Conservation (phyloP, 2,888 invertebrate genomes). For the Andrena bicolor region DNA sequence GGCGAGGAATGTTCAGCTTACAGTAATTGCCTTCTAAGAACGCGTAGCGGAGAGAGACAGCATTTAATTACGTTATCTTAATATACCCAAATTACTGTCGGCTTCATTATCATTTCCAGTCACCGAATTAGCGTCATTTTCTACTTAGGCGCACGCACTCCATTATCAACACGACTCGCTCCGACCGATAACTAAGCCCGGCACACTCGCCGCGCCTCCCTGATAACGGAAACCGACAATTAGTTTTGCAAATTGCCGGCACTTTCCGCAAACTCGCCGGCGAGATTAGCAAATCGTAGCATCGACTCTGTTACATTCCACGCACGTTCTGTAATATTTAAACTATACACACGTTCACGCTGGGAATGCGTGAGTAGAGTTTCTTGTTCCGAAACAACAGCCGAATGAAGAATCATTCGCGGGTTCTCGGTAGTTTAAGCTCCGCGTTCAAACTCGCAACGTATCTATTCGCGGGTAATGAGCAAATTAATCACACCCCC, state of each 20-base stretch:
- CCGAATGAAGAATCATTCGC: background rate
- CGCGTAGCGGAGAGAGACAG: background rate
- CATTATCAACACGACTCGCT: conserved; percentile 26
- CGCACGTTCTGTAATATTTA: too few relatives aligned
- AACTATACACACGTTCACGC: too few relatives aligned
- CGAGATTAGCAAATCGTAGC: conserved; percentile 1
- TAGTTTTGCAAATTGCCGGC: conserved; percentile 51
- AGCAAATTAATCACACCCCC: background rate
- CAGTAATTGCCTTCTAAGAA: background rate
- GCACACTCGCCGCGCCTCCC: conserved; percentile 29
- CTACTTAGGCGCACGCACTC: conserved; percentile 32
- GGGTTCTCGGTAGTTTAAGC: background rate
- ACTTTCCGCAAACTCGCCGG: conserved; percentile 1
- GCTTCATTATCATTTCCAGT: conserved; percentile 29
- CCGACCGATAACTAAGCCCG: conserved; percentile 43
- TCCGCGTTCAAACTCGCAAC: background rate
- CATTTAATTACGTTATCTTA: conserved; percentile 29
- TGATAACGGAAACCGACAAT: conserved; percentile 48
- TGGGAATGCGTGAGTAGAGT: too few relatives aligned
- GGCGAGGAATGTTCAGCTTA: background rate
- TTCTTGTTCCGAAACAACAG: too few relatives aligned
- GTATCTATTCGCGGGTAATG: conserved; percentile 3
- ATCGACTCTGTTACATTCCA: background rate
- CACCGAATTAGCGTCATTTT: conserved; percentile 44
- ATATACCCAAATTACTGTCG: conserved; percentile 30